Percentiles rank a stretch among this genome's conserved stretches.
phyloP scores from a whole-genome alignment of 2,113 vertebrate genomes.

The Antigone vipio region DNA sequence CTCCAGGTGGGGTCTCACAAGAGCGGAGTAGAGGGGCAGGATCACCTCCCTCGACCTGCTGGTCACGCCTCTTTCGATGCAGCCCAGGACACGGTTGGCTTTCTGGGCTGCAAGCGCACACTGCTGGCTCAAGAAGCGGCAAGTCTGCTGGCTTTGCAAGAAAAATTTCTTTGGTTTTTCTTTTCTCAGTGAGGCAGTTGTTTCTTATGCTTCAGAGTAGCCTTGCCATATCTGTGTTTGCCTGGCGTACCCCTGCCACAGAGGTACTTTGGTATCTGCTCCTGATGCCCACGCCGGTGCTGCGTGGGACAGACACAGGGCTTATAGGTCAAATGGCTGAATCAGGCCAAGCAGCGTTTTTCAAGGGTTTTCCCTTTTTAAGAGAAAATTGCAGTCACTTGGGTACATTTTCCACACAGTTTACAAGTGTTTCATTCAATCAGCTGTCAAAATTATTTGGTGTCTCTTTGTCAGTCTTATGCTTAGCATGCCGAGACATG shows the following conservation, averaged over 20 bases:
- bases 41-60: too few relatives aligned
- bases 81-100: too few relatives aligned
- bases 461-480: neutral
- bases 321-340: neutral
- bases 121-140: neutral
- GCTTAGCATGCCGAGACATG: too few relatives aligned
- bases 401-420: neutral
- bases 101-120: too few relatives aligned
- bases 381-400: neutral
- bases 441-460: neutral
- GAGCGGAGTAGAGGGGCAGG: too few relatives aligned
- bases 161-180: neutral
- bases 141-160: neutral
- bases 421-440: neutral
- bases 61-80: too few relatives aligned
- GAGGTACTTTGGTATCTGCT: neutral
- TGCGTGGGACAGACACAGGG: rapidly evolving
- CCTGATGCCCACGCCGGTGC: rapidly evolving
- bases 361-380: neutral
- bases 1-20: too few relatives aligned
- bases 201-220: neutral
- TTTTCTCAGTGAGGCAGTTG: neutral
- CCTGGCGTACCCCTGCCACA: neutral
- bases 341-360: neutral
- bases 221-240: neutral